phyloP scores from a whole-genome alignment of 2,888 invertebrate species.

The Lamproptera curius region DNA sequence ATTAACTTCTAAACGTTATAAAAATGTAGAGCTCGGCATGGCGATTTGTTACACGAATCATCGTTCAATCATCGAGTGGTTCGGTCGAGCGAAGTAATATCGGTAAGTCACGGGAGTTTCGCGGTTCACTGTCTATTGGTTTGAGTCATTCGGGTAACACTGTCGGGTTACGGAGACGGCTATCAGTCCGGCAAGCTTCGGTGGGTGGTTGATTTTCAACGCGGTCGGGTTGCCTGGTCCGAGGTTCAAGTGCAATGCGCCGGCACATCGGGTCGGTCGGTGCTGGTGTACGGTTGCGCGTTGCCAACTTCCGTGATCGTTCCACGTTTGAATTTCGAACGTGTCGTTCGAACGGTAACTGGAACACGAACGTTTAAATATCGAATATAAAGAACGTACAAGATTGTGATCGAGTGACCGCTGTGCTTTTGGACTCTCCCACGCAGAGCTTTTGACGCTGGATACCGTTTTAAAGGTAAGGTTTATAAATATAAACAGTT shows the following conservation, averaged over 20 bases:
- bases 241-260: conserved; percentile 68
- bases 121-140: conserved; percentile 58
- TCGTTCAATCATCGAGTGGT: background rate
- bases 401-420: conserved; percentile 38
- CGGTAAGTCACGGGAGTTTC: conserved; percentile 55
- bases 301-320: conserved; percentile 28
- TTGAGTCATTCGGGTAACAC: conserved; percentile 35
- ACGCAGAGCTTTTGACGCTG: conserved; percentile 6
- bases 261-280: conserved; percentile 51
- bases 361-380: conserved; percentile 33
- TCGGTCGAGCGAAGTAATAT: background rate
- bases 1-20: no score
- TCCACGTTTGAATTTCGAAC: conserved; percentile 41
- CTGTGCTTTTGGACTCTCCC: conserved; percentile 42
- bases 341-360: conserved; percentile 30
- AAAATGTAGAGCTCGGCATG: no score
- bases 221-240: conserved; percentile 59
- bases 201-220: conserved; percentile 28
- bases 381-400: conserved; percentile 27
- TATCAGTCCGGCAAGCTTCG: conserved; percentile 22
- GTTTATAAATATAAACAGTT: background rate
- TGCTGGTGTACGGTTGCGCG: conserved; percentile 49
- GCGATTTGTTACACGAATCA: no score
- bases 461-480: conserved; percentile 21
- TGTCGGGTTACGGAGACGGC: conserved; percentile 37